Evolutionary conservation across 1,140 invertebrate species (phyloP), one percentile per base, ranked within the genome.

Genomic region (Heliconius melpomene): DNA sequence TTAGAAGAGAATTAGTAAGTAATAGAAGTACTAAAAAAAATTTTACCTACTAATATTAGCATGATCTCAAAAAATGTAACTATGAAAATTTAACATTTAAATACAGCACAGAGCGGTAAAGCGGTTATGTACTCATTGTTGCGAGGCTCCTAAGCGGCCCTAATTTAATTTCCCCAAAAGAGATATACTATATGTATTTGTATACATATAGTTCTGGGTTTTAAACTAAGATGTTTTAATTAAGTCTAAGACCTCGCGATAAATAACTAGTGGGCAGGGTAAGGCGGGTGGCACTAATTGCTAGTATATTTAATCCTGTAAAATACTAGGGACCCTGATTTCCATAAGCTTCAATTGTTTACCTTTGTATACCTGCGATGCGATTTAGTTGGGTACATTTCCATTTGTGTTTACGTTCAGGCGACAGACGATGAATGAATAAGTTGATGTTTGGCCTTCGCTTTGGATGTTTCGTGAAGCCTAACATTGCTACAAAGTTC

Each of bases 341-440:
- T 94, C 91, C 92, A 93, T 94, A 94, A 93, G 93, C 91, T 93
- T 90, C 91, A 93, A 94, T 93, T 94, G 93, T 93, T 92, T 92
- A 87, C 81, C 75, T 84, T 78, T 87, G 87, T 88, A 82, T 92
- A 91, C 91, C 92, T 93, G 89, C 75, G 84, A 85, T 85, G 86
- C 87, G 90, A 93, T 91, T 94, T 89, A 89, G 86, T 89, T 89
- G 86, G 85, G 85, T 86, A 87, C 86, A 88, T 91, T 90, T 84
- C 86, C 86, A 86, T 89, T 88, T 86, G 79, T 90, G 87, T 90
- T 92, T 91, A 89, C 87, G 84, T 89, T 87, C 71, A 77, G 81
- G 71, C 83, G 86, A 89, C 87, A 86, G 83, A 83, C 84, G 84
- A 81, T 84, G 88, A 91, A 92, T 92, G 81, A 87, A 84, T 89